These are phyloP conservation scores for Protaetia brevitarsis DNA, from an alignment of 1,140 invertebrate species.

Conservation along the genomic window DNA sequence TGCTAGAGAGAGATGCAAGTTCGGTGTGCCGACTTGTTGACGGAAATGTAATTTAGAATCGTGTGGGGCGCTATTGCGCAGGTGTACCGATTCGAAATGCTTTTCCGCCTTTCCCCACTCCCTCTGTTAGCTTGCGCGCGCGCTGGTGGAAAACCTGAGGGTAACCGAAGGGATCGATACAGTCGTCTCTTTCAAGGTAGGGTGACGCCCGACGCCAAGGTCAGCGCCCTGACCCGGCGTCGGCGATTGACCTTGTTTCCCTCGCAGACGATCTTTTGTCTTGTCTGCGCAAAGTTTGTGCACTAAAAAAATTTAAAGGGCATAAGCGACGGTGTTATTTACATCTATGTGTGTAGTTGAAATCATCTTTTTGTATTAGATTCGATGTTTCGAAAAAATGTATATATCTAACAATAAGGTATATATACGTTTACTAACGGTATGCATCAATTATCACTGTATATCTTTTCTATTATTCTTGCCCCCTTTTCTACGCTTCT, in stretches of 20 bases:
- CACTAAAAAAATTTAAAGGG: background rate
- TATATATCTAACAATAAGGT: too few species aligned
- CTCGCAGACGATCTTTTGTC: constrained; percentile 32
- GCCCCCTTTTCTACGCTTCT: background rate
- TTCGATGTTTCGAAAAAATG: too few species aligned
- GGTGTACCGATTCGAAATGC: too few species aligned
- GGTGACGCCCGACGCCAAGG: constrained; percentile 32
- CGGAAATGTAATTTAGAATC: constrained; percentile 24
- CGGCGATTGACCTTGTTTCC: constrained; percentile 38
- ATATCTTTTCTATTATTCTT: background rate
- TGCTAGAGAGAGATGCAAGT: too few species aligned
- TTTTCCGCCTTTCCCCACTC: background rate
- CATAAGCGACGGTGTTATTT: too few species aligned
- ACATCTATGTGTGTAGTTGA: too few species aligned
- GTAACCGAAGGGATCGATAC: constrained; percentile 22
- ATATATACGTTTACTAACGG: too few species aligned
- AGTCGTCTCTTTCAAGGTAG: constrained; percentile 29
- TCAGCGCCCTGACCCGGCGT: constrained; percentile 38
- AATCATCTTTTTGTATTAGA: too few species aligned
- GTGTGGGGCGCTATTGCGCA: background rate
- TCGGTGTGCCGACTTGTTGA: constrained; percentile 1
- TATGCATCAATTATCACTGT: background rate
- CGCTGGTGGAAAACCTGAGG: background rate
- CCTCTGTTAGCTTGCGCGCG: background rate
- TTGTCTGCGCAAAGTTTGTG: constrained; percentile 25